Evolutionary conservation across 1,140 invertebrate species (phyloP), one percentile per base, ranked within the genome.

Genomic region (Pristionchus pacificus): DNA sequence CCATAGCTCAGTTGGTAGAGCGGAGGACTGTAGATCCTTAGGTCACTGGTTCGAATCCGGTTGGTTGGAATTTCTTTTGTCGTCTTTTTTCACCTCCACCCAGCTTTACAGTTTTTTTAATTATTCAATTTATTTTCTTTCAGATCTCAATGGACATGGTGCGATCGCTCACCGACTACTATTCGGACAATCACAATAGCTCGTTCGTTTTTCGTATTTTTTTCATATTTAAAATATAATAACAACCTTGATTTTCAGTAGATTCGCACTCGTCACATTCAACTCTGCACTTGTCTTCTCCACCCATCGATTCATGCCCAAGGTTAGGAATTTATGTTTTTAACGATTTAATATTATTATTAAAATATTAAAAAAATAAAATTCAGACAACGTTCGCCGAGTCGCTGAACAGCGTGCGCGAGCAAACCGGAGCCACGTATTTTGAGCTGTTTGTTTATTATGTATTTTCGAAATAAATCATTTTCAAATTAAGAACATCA

Each of bases 1-100:
- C 27, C 14, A 76, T 76, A 76, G 75, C 75, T 76, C 75, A 76
- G 75, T 76, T 76, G 75, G 75, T 76, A 76, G 75, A 76, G 75
- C 75, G 75, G 75, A 76, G 75, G 75, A 76, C 75, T 76, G 75
- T 76, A 76, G 75, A 71, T 60, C 60, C 38, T 49, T 49, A 49
- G 38, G 38, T 49, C 38, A 49, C 38, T 49, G 38, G 38, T 49
- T 49, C 38, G 38, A 49, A 49, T 49, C 38, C 38, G 38, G 38
- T 49, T 49, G 38, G 38, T 19, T 49, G 38, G 38, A 49, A 19
- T 49, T n/a, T n/a, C n/a, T n/a, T n/a, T n/a, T n/a, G n/a, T n/a
- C n/a, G n/a, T n/a, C n/a, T n/a, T n/a, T n/a, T n/a, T n/a, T n/a
- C n/a, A n/a, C n/a, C n/a, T n/a, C n/a, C n/a, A n/a, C n/a, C n/a